Percentiles rank a stretch among this genome's conserved stretches.
Conservation (phyloP, 2,797 vertebrate species). For the Aeoliscus strigatus region DNA sequence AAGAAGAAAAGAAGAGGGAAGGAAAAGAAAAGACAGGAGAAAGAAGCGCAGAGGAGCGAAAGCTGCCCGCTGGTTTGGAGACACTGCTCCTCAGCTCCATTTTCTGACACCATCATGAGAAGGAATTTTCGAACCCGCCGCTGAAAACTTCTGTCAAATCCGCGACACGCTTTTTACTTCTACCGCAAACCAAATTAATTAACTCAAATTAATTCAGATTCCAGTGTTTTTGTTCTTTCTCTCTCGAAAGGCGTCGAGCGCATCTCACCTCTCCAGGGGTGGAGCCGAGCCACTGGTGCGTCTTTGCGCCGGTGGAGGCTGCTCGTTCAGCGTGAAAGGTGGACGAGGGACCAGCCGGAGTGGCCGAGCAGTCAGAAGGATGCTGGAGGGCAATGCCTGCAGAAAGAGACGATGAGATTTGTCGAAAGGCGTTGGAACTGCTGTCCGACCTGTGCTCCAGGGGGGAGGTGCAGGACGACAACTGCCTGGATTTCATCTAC, state of each 20-base stretch:
- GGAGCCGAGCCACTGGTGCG: slow-evolving; percentile 27
- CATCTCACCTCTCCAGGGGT: slow-evolving; percentile 29
- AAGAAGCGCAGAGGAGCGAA: neutral
- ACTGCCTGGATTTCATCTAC: slow-evolving; percentile 94
- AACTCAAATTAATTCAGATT: slow-evolving; percentile 3
- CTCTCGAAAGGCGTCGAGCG: slow-evolving; percentile 20
- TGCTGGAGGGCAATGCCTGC: slow-evolving; percentile 98
- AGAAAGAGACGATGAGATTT: slow-evolving; percentile 95
- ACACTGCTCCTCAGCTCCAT: neutral
- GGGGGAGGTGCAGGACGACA: slow-evolving; percentile 91
- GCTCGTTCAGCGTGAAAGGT: slow-evolving; percentile 7
- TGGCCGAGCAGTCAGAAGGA: slow-evolving; percentile 82
- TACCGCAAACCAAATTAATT: neutral
- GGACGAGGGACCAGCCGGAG: slow-evolving; percentile 51
- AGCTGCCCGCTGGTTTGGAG: slow-evolving; percentile 15
- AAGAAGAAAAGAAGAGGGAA: slow-evolving; percentile 1
- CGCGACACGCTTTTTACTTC: too few species aligned
- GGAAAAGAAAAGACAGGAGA: neutral
- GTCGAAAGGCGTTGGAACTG: slow-evolving; percentile 94
- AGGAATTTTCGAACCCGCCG: neutral
- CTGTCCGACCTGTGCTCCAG: slow-evolving; percentile 92
- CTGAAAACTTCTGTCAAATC: neutral
- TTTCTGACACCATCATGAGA: neutral
- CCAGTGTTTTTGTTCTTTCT: neutral
- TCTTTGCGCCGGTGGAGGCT: slow-evolving; percentile 17